Base-by-base conservation (phyloP, 2,113 vertebrate species). In the Halichoeres trimaculatus region DNA sequence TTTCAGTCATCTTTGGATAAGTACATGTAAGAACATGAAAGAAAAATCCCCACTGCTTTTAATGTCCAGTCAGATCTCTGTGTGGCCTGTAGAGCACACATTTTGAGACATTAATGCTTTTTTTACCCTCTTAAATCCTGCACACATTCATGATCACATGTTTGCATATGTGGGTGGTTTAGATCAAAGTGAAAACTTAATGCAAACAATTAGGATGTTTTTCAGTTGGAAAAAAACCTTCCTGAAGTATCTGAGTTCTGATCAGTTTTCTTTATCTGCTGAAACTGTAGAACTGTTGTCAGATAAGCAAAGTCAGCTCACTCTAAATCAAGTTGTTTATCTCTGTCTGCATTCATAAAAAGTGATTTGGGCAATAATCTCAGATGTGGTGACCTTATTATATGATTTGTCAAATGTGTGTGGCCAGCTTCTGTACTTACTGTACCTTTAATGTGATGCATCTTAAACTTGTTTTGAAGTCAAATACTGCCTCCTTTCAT, bases 211-310 rank as follows among this genome's bases (percentile, higher is more conserved):
- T 30, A 3, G 6, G 30, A 30, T 30, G 30, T n/a, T n/a, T n/a
- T n/a, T n/a, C n/a, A n/a, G n/a, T 64, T 13, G 9, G 34, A 38
- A 43, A 34, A 41, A 72, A 64, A 74, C 71, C 17, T 34, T 50
- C 40, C 45, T 9, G 1, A 41, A 52, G 74, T 76, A 79, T 81
- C 48, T 51, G 53, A 36, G 61, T 6, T 78, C 35, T 70, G 63
- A 84, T 85, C 82, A 75, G 54, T 62, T 30, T n/a, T 45, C 47
- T 60, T 72, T 79, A 74, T 83, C 66, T 55, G n/a, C n/a, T n/a
- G n/a, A n/a, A n/a, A n/a, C n/a, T n/a, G n/a, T n/a, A n/a, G n/a
- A n/a, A 20, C 66, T 35, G 56, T 71, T 30, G 26, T 35, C 24
- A 19, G 16, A 17, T 7, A 43, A 26, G 66, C 45, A 30, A 26